Evolutionary conservation across 2,888 invertebrate genomes (phyloP).

Genomic region (Drosophila stalkeri): DNA sequence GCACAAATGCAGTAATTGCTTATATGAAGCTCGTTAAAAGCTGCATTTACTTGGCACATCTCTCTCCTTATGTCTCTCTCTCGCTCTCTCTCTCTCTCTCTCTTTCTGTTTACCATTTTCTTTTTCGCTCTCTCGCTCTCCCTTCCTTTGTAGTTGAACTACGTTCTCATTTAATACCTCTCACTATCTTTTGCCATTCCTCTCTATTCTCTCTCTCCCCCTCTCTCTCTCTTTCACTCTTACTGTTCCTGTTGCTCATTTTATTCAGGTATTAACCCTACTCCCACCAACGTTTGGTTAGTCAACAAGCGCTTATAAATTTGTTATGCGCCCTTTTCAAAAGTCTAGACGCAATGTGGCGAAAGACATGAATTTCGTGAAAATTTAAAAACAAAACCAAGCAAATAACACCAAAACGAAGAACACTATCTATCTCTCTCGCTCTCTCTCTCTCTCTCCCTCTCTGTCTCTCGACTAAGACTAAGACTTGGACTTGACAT

Average conservation of each 20-base stretch:
- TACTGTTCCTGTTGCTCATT: background rate
- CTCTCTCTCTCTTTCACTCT: background rate
- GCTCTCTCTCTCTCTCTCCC: background rate
- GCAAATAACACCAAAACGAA: slow-evolving; percentile 16
- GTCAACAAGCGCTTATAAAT: slow-evolving; percentile 54
- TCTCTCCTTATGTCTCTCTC: background rate
- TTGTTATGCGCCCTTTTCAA: slow-evolving; percentile 52
- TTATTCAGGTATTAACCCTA: slow-evolving; percentile 1
- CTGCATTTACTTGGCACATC: background rate
- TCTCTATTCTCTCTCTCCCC: no score
- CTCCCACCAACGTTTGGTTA: slow-evolving; percentile 12
- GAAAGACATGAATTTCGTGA: slow-evolving; percentile 47
- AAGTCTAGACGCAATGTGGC: slow-evolving; percentile 67
- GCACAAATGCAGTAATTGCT: slow-evolving; percentile 32
- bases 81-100: no score
- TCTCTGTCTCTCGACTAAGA: background rate
- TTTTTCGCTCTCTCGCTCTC: no score
- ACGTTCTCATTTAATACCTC: background rate
- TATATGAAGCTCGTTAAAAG: slow-evolving; percentile 27
- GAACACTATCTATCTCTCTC: background rate
- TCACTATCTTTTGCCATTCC: background rate
- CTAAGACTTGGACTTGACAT: slow-evolving; percentile 44
- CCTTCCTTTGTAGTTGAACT: background rate
- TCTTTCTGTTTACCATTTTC: no score
- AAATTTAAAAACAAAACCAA: slow-evolving; percentile 33